Evolutionary conservation across 2,888 invertebrate genomes (phyloP), one percentile per base, ranked within the genome.

Genomic region (Sthenelais limicola): DNA sequence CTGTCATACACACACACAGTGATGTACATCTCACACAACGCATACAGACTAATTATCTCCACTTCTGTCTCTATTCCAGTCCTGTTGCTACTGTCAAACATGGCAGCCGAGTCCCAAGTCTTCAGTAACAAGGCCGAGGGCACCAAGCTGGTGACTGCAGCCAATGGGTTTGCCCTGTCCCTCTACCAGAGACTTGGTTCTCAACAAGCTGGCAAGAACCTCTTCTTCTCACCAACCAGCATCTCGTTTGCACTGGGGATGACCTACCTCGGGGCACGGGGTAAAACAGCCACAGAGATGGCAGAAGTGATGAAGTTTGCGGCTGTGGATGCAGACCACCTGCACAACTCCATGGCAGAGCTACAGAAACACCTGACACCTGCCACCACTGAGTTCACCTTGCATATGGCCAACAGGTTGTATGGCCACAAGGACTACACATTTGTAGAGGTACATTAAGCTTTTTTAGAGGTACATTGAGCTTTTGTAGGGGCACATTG

Each of bases 221-320:
- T 77, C 28, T 86, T 88, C 73, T 77, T 87, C 71, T 88, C 89
- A 0, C 88, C 89, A 0, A 80, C 86, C 73, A 87, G 88, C 73
- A 83, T 89, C 35, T 82, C 84, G 43, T 81, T 84, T 21, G 87
- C 87, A n/a, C 77, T 89, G 73, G 82, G 86, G 38, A 87, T 89
- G 86, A 82, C 86, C 21, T 83, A 83, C 38, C 78, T 84, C 7
- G 89, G 89, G 15, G 86, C 89, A 18, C 79, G 77, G 54, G 83
- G 82, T 3, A 77, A 83, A 28, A 89, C 89, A 7, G 79, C 79
- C 24, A 66, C 75, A 49, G 82, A 87, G 74, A 83, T 87, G 81
- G 73, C 73, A 26, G 73, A 76, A 28, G 78, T 77, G n/a, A 52
- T 82, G 47, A 77, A 76, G 38, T 49, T 73, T 1, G 24, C 66